A percentile compares a stretch with the other conserved stretches of the same genome.
phyloP scores from a whole-genome alignment of 2,888 invertebrate species.

The Agrypnus murinus region DNA sequence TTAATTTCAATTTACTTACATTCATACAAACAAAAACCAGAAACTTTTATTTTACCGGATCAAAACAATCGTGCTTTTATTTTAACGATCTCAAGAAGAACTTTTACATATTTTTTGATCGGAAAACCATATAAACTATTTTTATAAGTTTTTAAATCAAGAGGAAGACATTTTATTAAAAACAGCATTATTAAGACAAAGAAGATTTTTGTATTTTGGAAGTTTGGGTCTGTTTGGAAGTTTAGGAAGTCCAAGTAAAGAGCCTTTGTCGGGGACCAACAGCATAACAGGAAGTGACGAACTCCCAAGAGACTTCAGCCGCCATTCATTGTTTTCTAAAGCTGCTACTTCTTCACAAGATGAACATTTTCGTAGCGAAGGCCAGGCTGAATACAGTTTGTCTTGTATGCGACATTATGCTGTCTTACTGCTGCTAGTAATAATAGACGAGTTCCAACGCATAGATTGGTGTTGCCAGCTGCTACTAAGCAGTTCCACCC shows the following conservation, averaged over 20 bases:
- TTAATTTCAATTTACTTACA: too few species aligned
- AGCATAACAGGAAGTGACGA: constrained; percentile 70
- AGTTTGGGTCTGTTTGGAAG: too few species aligned
- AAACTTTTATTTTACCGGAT: too few species aligned
- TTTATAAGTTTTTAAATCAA: too few species aligned
- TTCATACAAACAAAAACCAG: too few species aligned
- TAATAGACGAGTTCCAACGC: constrained; percentile 74
- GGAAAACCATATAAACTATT: too few species aligned
- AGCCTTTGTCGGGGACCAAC: constrained; percentile 64
- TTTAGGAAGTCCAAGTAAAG: constrained; percentile 67
- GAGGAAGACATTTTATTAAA: too few species aligned
- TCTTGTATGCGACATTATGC: constrained; percentile 91
- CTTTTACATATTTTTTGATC: too few species aligned
- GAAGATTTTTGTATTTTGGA: constrained; percentile 58
- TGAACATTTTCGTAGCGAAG: constrained; percentile 84
- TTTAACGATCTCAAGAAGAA: too few species aligned
- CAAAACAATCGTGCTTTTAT: too few species aligned
- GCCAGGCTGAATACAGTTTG: constrained; percentile 88
- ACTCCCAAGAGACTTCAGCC: constrained; percentile 80
- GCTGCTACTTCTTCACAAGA: constrained; percentile 78
- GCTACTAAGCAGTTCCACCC: constrained; percentile 96
- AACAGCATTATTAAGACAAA: background rate
- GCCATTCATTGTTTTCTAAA: constrained; percentile 79
- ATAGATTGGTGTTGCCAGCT: constrained; percentile 89
- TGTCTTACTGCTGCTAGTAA: constrained; percentile 85